Percentiles rank a stretch among this genome's conserved stretches.
These are phyloP conservation scores for Atlantisia rogersi DNA, from an alignment of 2,113 vertebrate genomes.

Conservation along the genomic window DNA sequence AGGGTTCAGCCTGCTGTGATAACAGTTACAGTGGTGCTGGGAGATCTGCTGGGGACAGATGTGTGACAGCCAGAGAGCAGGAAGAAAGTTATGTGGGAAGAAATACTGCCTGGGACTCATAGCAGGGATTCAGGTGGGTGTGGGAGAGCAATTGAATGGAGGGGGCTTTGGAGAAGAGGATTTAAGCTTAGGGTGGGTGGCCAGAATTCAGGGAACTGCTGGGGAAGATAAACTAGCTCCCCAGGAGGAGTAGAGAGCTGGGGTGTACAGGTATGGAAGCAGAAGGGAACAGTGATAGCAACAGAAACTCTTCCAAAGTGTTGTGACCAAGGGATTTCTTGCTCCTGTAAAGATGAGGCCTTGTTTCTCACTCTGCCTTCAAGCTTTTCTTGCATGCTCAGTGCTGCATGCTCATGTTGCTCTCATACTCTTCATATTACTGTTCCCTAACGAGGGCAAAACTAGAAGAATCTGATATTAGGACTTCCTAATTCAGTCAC, in stretches of 20 bases:
- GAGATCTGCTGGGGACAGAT: background rate
- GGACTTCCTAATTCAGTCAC: background rate
- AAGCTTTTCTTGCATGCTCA: background rate
- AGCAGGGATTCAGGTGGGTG: background rate
- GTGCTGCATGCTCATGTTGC: background rate
- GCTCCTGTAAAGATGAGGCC: background rate
- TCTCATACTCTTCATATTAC: background rate
- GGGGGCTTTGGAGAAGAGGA: background rate
- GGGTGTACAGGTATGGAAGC: rapidly evolving
- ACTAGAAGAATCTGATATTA: background rate
- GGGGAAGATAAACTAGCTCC: background rate
- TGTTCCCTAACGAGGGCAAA: background rate
- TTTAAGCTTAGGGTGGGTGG: background rate
- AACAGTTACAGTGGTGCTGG: background rate
- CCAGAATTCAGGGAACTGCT: background rate
- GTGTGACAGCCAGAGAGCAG: background rate
- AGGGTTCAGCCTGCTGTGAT: background rate
- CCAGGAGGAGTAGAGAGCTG: background rate
- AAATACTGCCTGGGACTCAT: background rate
- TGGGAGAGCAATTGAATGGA: background rate
- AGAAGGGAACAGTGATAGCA: background rate
- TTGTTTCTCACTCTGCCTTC: background rate
- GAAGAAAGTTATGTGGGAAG: background rate
- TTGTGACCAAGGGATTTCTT: background rate
- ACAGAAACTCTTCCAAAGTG: background rate